Conservation (phyloP, 2,888 invertebrate genomes). For the Tanypteryx hageni region DNA sequence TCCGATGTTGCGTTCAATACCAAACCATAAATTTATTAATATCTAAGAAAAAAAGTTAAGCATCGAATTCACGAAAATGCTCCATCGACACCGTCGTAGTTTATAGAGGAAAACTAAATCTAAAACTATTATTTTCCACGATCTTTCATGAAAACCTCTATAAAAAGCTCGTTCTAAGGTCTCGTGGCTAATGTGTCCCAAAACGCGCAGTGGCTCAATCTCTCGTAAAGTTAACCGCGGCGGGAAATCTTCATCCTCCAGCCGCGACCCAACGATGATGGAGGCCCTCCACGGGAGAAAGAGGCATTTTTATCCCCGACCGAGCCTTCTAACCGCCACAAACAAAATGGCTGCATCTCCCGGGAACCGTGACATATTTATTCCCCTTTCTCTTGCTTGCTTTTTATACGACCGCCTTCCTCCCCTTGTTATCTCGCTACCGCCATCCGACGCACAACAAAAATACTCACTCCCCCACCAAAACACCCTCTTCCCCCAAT, state of each 20-base stretch:
- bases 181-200: too few species aligned
- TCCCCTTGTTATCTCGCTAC: not conserved
- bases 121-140: too few species aligned
- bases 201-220: too few species aligned
- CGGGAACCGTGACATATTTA: not conserved
- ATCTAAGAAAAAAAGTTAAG: too few species aligned
- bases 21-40: too few species aligned
- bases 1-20: too few species aligned
- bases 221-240: too few species aligned
- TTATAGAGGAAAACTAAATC: too few species aligned
- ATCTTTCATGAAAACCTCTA: too few species aligned
- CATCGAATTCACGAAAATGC: too few species aligned
- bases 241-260: not conserved
- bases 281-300: not conserved
- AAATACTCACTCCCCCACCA: not conserved
- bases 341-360: constrained; percentile 1
- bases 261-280: not conserved
- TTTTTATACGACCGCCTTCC: not conserved
- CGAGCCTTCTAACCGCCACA: not conserved
- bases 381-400: not conserved
- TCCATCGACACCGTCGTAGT: too few species aligned
- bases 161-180: too few species aligned
- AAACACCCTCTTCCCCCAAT: constrained; percentile 23
- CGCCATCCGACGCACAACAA: not conserved
- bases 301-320: not conserved